Evolutionary conservation across 2,888 invertebrate species (phyloP).

Genomic region (Eristalis intricaria): DNA sequence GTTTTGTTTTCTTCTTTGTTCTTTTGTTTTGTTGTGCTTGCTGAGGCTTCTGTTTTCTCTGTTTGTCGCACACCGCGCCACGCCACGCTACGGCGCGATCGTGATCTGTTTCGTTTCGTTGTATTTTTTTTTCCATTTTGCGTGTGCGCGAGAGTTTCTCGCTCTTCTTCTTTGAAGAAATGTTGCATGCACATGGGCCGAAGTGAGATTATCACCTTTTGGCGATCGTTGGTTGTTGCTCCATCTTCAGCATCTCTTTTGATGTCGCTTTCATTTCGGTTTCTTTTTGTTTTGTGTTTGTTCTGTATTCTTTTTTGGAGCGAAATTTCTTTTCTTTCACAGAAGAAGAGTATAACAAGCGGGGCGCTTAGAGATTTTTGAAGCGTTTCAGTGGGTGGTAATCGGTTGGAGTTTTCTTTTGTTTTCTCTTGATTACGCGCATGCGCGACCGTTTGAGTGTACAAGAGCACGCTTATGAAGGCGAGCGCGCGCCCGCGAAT

Average conservation of each 20-base stretch:
- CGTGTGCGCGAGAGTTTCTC: conserved; percentile 11
- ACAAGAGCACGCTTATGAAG: not conserved
- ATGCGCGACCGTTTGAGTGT: not conserved
- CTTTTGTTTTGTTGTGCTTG: conserved; percentile 18
- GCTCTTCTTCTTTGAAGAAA: conserved; percentile 8
- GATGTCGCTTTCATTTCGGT: conserved; percentile 49
- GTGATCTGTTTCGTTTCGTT: not conserved
- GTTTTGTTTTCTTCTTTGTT: conserved; percentile 27
- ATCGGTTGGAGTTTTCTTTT: conserved; percentile 19
- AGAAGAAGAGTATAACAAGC: not conserved
- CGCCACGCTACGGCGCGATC: not conserved
- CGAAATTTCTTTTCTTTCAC: conserved; percentile 17
- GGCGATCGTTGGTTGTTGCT: conserved; percentile 33
- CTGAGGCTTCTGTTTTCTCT: conserved; percentile 23
- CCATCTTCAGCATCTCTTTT: conserved; percentile 40
- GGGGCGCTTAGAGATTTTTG: not conserved
- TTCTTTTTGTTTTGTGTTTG: conserved; percentile 11
- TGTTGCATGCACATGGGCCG: conserved; percentile 6
- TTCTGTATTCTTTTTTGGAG: not conserved
- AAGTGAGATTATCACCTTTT: conserved; percentile 6
- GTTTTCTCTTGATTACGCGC: conserved; percentile 8
- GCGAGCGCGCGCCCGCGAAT: conserved; percentile 9
- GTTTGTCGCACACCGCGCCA: conserved; percentile 5
- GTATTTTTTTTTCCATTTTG: not conserved
- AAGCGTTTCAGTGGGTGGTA: conserved; percentile 29